These are phyloP conservation scores for Brotula barbata DNA, from an alignment of 2,797 vertebrate species.

Conservation along the genomic window DNA sequence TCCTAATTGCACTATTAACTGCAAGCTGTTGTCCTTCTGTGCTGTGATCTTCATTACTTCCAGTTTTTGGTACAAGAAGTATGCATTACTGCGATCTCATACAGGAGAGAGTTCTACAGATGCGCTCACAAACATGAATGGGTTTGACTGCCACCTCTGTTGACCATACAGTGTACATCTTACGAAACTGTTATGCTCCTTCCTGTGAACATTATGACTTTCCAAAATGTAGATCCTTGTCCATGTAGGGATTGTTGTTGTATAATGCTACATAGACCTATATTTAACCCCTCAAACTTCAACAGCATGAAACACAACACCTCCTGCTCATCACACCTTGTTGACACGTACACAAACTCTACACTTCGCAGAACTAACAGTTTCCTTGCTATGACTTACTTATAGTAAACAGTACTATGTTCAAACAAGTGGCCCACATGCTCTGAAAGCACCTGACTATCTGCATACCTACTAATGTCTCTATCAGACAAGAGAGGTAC, in stretches of 20 bases:
- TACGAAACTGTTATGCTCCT: no score
- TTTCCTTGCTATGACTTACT: neutral
- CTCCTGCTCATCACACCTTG: conserved; percentile 44
- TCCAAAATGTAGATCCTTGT: neutral
- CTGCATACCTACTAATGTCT: conserved; percentile 47
- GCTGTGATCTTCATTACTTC: neutral
- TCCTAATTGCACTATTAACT: neutral
- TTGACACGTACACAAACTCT: conserved; percentile 10
- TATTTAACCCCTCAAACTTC: conserved; percentile 51
- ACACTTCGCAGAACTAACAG: conserved; percentile 29
- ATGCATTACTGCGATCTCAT: conserved; percentile 2
- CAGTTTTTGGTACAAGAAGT: neutral
- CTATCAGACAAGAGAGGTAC: conserved; percentile 31
- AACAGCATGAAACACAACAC: conserved; percentile 45
- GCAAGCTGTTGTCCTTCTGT: neutral
- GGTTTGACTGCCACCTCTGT: no score
- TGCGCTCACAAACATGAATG: neutral
- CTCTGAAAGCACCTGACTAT: conserved; percentile 50
- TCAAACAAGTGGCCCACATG: conserved; percentile 7
- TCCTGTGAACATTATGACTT: no score
- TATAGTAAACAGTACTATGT: conserved; percentile 1
- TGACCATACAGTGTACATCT: no score
- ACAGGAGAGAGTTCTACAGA: neutral
- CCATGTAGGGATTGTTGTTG: neutral
- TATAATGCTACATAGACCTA: conserved; percentile 42